phyloP scores from a whole-genome alignment of 1,140 invertebrate species.

The Lamellibrachia luymesi region DNA sequence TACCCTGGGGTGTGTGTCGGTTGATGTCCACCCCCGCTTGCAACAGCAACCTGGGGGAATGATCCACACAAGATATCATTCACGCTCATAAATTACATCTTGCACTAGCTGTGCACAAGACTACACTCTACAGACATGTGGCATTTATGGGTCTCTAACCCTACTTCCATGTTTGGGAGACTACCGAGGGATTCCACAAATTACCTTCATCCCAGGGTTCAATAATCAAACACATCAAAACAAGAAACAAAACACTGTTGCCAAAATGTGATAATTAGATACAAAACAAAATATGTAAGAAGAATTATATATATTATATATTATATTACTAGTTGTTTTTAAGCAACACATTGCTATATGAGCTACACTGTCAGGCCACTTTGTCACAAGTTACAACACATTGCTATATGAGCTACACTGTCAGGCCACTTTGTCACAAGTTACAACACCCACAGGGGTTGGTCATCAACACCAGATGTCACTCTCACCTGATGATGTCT shows the following conservation, averaged over 20 bases:
- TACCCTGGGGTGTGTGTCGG: constrained; percentile 52
- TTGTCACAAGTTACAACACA: too few species aligned
- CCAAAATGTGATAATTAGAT: not conserved
- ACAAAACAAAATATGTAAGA: not conserved
- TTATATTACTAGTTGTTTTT: too few species aligned
- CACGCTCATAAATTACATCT: not conserved
- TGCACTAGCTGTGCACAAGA: not conserved
- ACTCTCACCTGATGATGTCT: constrained; percentile 55
- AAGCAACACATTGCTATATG: too few species aligned
- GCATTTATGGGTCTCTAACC: not conserved
- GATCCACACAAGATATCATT: not conserved
- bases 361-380: too few species aligned
- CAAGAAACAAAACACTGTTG: not conserved
- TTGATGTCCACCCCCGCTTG: constrained; percentile 58
- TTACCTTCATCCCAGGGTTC: not conserved
- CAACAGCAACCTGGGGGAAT: constrained; percentile 50
- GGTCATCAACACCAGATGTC: not conserved
- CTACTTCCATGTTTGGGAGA: not conserved
- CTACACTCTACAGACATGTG: not conserved
- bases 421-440: too few species aligned
- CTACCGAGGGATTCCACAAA: not conserved
- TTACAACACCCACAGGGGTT: too few species aligned
- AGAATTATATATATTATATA: too few species aligned
- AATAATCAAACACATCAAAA: not conserved
- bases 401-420: too few species aligned